Base-by-base conservation (phyloP, 1,140 invertebrate species). In the Piezodorus guildinii region DNA sequence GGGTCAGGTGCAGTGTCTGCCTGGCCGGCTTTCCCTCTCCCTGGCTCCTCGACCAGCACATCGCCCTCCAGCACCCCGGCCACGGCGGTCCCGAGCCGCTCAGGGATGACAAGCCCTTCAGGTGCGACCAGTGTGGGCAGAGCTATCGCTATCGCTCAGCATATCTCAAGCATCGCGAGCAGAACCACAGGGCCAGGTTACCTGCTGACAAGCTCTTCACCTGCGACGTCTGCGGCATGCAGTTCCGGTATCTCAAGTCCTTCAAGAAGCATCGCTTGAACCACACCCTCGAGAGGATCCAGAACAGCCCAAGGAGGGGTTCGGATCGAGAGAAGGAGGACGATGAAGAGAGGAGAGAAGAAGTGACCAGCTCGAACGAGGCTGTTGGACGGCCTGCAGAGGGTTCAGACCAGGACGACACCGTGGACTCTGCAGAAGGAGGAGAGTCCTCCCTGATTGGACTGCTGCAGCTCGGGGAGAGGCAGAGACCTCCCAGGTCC, bases 241-340 rank as follows among this genome's bases (percentile, higher is more conserved):
- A 91, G 73, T 92, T 92, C 72, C 79, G 86, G 30, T 91, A 90
- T 73, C 79, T 91, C 21, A 91, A 91, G 72, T 91, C 88, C 0
- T 92, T 92, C 73, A 90, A 91, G 73, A 91, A 92, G 74, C 90
- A 91, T 71, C 80, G 89, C 15, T 77, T 91, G 21, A 93, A 93
- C 71, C 90, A 93, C 71, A 87, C 88, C 1, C 72, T 91, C 3
- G 88, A 91, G 71, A 81, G 86, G 60, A 76, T 90, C 14, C 88
- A 90, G 46, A 63, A 60, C 56, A 64, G 46, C 8, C 63, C 60
- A 44, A 63, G 44, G 17, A 56, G 52, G 23, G 23, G 52, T 14
- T 23, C 52, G 4, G 56, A 68, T 16, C 46, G 68, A 43, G 56
- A 56, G 17, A 67, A 68, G 49, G 69, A 68, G 8, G 61, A 54